These are phyloP conservation scores for Leptopilina boulardi DNA, from an alignment of 1,140 invertebrate species.

Conservation along the genomic window DNA sequence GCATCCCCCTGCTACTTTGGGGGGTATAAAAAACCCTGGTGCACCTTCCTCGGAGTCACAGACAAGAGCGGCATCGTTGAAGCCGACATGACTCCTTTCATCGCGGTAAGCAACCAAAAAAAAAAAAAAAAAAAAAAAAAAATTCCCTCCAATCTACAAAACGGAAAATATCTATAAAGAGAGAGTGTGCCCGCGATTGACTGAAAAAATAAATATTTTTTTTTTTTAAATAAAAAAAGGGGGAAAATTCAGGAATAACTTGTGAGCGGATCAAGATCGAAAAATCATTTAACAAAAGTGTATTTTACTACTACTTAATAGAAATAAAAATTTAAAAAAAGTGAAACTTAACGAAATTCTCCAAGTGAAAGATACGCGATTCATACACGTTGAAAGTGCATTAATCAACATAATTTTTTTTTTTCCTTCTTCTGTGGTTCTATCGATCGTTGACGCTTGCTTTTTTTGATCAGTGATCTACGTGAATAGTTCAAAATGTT, in stretches of 20 bases:
- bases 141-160: constrained; percentile 39
- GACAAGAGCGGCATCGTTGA: constrained; percentile 74
- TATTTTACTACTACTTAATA: neutral
- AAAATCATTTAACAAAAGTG: constrained; percentile 2
- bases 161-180: neutral
- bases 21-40: constrained; percentile 73
- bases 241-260: neutral
- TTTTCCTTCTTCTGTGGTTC: neutral
- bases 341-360: constrained; percentile 5
- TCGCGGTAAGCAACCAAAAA: constrained; percentile 76
- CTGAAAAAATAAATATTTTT: neutral
- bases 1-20: constrained; percentile 50
- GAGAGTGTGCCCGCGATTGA: constrained; percentile 5
- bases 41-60: constrained; percentile 73
- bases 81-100: constrained; percentile 76
- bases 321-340: neutral
- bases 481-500: neutral
- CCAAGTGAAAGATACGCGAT: constrained; percentile 12
- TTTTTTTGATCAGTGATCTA: neutral
- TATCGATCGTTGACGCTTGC: constrained; percentile 17
- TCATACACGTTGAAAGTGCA: neutral
- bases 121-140: constrained; percentile 35
- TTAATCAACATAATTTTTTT: neutral
- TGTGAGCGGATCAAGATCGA: constrained; percentile 1
- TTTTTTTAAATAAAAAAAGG: neutral